Conservation (phyloP, 2,797 vertebrate species). For the Anguilla marmorata region DNA sequence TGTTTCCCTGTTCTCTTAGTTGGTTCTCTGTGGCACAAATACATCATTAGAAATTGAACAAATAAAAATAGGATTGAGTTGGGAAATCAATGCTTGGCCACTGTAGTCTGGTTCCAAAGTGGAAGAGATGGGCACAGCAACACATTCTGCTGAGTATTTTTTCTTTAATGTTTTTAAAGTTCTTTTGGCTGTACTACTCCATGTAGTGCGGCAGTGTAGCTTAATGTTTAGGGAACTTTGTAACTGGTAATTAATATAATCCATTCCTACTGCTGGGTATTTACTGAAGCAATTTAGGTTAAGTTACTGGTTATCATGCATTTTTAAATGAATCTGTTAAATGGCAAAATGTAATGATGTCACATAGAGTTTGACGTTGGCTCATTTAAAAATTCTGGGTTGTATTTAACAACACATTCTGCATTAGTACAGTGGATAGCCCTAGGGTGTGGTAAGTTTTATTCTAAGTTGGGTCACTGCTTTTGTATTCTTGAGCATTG, state of each 20-base stretch:
- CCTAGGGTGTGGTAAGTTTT: not conserved
- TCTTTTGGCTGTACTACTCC: too few relatives aligned
- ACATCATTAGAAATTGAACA: not conserved
- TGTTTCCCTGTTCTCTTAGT: not conserved
- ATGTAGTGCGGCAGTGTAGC: too few relatives aligned
- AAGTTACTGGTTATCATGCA: too few relatives aligned
- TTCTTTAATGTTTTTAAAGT: not conserved
- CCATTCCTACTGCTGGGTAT: too few relatives aligned
- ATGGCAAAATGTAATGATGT: not conserved
- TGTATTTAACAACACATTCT: not conserved
- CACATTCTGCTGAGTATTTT: not conserved
- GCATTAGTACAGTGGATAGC: not conserved
- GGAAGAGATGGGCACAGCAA: not conserved
- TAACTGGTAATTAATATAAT: too few relatives aligned
- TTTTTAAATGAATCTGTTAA: not conserved
- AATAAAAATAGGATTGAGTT: not conserved
- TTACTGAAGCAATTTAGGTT: too few relatives aligned
- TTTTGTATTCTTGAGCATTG: too few relatives aligned
- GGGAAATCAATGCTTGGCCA: not conserved
- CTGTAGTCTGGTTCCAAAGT: not conserved
- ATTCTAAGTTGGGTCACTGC: too few relatives aligned
- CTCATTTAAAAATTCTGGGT: not conserved
- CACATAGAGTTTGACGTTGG: not conserved
- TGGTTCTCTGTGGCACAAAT: not conserved
- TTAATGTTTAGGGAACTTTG: too few relatives aligned